phyloP scores from a whole-genome alignment of 2,113 vertebrate species.

The Hymenochirus boettgeri region DNA sequence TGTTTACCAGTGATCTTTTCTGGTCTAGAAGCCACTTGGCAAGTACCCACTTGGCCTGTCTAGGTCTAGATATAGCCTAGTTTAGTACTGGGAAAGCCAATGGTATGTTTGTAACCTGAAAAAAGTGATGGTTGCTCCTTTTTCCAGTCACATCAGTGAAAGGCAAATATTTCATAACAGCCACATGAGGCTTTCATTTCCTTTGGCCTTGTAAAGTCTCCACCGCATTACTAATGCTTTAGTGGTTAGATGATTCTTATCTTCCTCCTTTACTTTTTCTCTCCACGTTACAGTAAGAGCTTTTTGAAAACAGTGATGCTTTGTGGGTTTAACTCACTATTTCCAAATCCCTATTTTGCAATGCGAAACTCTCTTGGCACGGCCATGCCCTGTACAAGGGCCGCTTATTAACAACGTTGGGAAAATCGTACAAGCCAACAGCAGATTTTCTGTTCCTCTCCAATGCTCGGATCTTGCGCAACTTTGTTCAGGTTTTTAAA shows the following conservation, averaged over 20 bases:
- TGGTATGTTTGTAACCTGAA: too few species aligned
- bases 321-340: constrained; percentile 23
- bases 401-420: constrained; percentile 33
- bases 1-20: too few species aligned
- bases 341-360: constrained; percentile 35
- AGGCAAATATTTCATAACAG: not conserved
- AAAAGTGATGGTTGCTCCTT: too few species aligned
- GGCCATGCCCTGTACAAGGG: constrained; percentile 36
- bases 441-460: too few species aligned
- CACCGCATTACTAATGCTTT: not conserved
- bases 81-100: too few species aligned
- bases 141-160: not conserved
- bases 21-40: too few species aligned
- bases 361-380: constrained; percentile 33
- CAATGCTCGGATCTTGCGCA: constrained; percentile 28
- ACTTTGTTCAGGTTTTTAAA: constrained; percentile 27
- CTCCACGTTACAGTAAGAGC: constrained; percentile 26
- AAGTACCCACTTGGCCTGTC: too few species aligned
- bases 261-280: not conserved
- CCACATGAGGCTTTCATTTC: not conserved
- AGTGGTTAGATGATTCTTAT: not conserved
- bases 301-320: constrained; percentile 27
- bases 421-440: constrained; percentile 26
- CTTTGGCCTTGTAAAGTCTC: not conserved
- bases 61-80: too few species aligned